A percentile compares a stretch with the other conserved stretches of the same genome.
Conservation (phyloP, 1,140 invertebrate genomes). For the Drosophila rhopaloa region DNA sequence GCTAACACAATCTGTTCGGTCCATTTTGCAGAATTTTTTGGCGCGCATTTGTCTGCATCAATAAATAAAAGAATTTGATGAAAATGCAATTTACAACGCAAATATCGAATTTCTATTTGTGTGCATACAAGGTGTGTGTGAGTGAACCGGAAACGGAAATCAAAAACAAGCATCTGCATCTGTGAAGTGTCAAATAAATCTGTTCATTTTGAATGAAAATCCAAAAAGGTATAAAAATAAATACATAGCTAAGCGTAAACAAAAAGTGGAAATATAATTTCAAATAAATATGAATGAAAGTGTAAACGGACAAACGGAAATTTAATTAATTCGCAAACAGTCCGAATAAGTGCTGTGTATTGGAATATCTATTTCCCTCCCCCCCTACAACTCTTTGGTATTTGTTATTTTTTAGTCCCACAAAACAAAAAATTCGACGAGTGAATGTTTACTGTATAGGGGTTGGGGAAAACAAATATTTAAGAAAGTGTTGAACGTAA, state of each 20-base stretch:
- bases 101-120: not conserved
- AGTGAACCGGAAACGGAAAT: slow-evolving; percentile 10
- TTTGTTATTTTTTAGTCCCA: slow-evolving; percentile 21
- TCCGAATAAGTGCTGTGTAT: slow-evolving; percentile 9
- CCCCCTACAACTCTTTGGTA: not conserved
- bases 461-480: slow-evolving; percentile 15
- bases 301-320: slow-evolving; percentile 38
- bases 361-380: slow-evolving; percentile 11
- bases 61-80: not conserved
- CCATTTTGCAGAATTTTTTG: slow-evolving; percentile 1
- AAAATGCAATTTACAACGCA: not conserved
- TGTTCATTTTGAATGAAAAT: not conserved
- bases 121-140: not conserved
- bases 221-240: slow-evolving; percentile 5
- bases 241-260: slow-evolving; percentile 1
- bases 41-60: not conserved
- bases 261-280: slow-evolving; percentile 19
- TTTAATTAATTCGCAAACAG: slow-evolving; percentile 32
- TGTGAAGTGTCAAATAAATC: not conserved
- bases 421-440: slow-evolving; percentile 26
- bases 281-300: slow-evolving; percentile 33
- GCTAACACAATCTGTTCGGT: not conserved
- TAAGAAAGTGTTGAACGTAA: slow-evolving; percentile 28
- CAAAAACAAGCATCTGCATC: not conserved
- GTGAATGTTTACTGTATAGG: slow-evolving; percentile 30